Percentiles rank a stretch among this genome's conserved stretches.
Conservation (phyloP, 2,888 invertebrate genomes). For the Horisme vitalbata region DNA sequence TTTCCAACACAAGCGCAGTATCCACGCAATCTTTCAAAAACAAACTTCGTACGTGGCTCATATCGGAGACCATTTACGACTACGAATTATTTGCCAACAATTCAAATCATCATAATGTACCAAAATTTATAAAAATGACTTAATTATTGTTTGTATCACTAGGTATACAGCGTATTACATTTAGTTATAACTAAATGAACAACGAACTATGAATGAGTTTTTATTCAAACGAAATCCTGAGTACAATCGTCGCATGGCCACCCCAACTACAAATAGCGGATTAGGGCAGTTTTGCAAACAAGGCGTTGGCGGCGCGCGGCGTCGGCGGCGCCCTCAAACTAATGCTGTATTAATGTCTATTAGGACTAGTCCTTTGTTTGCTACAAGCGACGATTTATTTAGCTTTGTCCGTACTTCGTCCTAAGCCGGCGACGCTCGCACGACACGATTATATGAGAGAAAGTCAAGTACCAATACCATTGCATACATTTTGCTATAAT, state of each 20-base stretch:
- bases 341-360: conserved; percentile 82
- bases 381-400: conserved; percentile 55
- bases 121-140: no score
- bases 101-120: no score
- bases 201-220: no score
- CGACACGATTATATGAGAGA: conserved; percentile 42
- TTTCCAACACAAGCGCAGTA: no score
- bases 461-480: conserved; percentile 18
- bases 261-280: conserved; percentile 76
- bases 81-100: no score
- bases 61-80: no score
- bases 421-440: conserved; percentile 64
- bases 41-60: no score
- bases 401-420: conserved; percentile 50
- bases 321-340: conserved; percentile 68
- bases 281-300: conserved; percentile 83
- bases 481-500: no score
- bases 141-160: no score
- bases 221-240: conserved; percentile 25
- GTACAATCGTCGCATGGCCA: conserved; percentile 34
- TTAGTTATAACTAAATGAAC: no score
- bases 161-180: no score
- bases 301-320: conserved; percentile 76
- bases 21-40: no score
- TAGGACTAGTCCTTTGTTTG: conserved; percentile 69